phyloP scores from a whole-genome alignment of 2,888 invertebrate species.

The Apodemia zela region DNA sequence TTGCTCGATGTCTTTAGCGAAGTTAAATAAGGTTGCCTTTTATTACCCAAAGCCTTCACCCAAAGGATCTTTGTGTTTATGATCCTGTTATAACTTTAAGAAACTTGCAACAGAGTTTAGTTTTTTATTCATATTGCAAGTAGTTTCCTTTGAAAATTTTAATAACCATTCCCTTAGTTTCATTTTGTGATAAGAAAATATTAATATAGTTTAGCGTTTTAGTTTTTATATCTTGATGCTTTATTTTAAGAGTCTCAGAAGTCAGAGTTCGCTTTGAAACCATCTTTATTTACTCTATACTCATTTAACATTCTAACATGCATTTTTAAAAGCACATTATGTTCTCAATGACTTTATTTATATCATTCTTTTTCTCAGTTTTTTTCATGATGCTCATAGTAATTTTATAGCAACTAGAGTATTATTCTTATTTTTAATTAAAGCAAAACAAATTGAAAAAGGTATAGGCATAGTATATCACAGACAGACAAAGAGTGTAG shows the following conservation, averaged over 20 bases:
- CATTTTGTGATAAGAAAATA: slow-evolving; percentile 22
- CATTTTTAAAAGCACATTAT: too few relatives aligned
- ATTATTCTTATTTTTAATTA: too few relatives aligned
- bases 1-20: slow-evolving; percentile 58
- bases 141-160: slow-evolving; percentile 31
- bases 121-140: slow-evolving; percentile 36
- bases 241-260: not conserved
- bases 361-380: too few relatives aligned
- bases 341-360: too few relatives aligned
- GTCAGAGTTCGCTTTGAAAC: not conserved
- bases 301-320: not conserved
- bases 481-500: too few relatives aligned
- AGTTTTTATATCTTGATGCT: not conserved
- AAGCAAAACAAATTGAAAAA: too few relatives aligned
- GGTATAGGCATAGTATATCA: too few relatives aligned
- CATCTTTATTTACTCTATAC: not conserved
- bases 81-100: slow-evolving; percentile 69
- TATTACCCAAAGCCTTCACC: slow-evolving; percentile 60
- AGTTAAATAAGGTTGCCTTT: slow-evolving; percentile 74
- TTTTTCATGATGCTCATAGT: too few relatives aligned
- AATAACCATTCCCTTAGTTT: slow-evolving; percentile 28
- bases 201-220: slow-evolving; percentile 5
- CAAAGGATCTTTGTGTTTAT: slow-evolving; percentile 67
- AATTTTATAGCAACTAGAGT: too few relatives aligned
- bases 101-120: slow-evolving; percentile 50